These are phyloP conservation scores for Incurvaria masculella DNA, from an alignment of 2,888 invertebrate species.

Conservation along the genomic window DNA sequence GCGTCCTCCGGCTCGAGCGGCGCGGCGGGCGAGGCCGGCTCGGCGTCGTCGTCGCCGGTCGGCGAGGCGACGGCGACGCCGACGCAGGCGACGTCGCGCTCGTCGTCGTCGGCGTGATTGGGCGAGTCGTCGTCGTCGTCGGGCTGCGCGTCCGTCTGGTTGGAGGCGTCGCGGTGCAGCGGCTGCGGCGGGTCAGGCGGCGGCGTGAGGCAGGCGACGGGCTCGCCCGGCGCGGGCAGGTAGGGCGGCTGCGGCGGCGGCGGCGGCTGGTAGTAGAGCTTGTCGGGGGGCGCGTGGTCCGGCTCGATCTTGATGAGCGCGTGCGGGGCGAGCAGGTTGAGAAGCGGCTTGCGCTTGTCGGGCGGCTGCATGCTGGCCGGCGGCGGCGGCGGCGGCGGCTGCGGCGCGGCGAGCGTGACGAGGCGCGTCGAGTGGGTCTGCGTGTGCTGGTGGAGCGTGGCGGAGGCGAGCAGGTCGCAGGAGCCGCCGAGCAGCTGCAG, in stretches of 20 bases:
- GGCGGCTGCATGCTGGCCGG: slow-evolving; percentile 22
- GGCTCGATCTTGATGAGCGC: slow-evolving; percentile 71
- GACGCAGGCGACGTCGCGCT: slow-evolving; percentile 43
- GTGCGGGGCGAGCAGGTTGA: slow-evolving; percentile 48
- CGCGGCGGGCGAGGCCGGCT: slow-evolving; percentile 17
- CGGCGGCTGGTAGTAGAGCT: slow-evolving; percentile 55
- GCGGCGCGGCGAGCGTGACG: slow-evolving; percentile 62
- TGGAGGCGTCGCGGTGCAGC: slow-evolving; percentile 75
- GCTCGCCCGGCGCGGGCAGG: slow-evolving; percentile 46
- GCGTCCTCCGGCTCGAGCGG: slow-evolving; percentile 42
- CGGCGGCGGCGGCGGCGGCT: slow-evolving; percentile 36
- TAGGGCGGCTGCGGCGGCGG: slow-evolving; percentile 42
- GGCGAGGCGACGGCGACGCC: slow-evolving; percentile 44
- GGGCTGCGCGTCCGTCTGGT: slow-evolving; percentile 76
- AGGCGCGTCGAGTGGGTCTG: slow-evolving; percentile 66
- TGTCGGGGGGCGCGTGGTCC: slow-evolving; percentile 54
- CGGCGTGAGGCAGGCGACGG: slow-evolving; percentile 58
- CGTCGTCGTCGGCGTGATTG: slow-evolving; percentile 45
- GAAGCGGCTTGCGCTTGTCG: slow-evolving; percentile 48
- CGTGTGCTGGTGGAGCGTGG: slow-evolving; percentile 63
- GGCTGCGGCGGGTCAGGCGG: slow-evolving; percentile 49
- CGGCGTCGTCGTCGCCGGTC: slow-evolving; percentile 22
- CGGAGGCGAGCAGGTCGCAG: slow-evolving; percentile 59
- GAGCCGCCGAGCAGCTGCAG: slow-evolving; percentile 65
- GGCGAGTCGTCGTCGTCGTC: slow-evolving; percentile 63